phyloP scores from a whole-genome alignment of 2,113 vertebrate genomes.

The Promerops cafer region DNA sequence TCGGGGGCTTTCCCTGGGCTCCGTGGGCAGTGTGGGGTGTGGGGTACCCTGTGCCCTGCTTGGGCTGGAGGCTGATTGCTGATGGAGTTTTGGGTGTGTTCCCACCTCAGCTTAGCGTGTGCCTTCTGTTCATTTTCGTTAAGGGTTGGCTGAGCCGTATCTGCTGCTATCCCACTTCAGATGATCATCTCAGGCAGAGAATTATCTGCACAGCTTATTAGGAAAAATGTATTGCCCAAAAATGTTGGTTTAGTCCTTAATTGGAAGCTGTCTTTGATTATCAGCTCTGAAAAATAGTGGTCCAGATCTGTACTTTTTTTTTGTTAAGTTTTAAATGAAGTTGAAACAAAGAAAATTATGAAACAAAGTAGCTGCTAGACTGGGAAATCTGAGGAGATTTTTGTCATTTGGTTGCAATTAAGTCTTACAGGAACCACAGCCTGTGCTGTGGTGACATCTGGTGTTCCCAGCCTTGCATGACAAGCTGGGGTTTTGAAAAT shows the following conservation, averaged over 20 bases:
- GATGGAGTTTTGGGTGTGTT: not conserved
- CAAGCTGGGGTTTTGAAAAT: not conserved
- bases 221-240: not conserved
- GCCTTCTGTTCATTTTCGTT: not conserved
- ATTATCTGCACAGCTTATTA: not conserved
- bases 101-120: not conserved
- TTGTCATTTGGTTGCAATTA: not conserved
- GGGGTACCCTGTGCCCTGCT: not conserved
- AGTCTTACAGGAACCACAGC: rapidly evolving
- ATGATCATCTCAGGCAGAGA: not conserved
- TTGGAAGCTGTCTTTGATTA: not conserved
- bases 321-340: not conserved
- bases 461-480: not conserved
- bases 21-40: not conserved
- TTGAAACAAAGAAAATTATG: not conserved
- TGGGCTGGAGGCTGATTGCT: not conserved
- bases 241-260: not conserved
- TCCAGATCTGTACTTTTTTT: not conserved
- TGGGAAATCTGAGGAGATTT: not conserved
- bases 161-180: not conserved
- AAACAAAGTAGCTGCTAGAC: not conserved
- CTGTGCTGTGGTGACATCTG: slow-evolving; percentile 26
- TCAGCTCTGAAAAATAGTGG: not conserved
- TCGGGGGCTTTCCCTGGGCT: not conserved
- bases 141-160: not conserved